phyloP scores from a whole-genome alignment of 2,113 vertebrate genomes.

The Menura novaehollandiae region DNA sequence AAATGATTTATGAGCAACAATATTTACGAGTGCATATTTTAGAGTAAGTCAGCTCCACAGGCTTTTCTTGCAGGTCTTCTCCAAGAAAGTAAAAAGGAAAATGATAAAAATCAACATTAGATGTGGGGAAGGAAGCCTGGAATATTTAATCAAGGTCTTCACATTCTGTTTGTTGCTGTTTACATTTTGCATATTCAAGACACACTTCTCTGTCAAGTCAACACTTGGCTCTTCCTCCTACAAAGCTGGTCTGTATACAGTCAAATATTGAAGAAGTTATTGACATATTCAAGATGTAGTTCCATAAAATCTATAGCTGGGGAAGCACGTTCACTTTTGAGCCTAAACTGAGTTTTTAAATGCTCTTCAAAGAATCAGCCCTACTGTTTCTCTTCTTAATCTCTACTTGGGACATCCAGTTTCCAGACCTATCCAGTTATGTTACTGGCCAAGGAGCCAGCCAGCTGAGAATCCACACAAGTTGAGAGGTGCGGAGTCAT shows the following conservation, averaged over 20 bases:
- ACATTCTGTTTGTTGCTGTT: constrained; percentile 7
- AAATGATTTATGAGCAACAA: constrained; percentile 63
- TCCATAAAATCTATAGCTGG: not conserved
- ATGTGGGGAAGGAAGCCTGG: not conserved
- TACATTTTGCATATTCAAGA: constrained; percentile 10
- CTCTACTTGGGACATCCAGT: not conserved
- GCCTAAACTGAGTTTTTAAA: not conserved
- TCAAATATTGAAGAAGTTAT: not conserved
- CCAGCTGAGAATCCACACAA: fast-evolving
- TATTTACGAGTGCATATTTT: constrained; percentile 49
- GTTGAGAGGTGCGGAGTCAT: not conserved
- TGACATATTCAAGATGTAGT: not conserved
- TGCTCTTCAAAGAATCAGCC: not conserved
- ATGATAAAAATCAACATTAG: constrained; percentile 12
- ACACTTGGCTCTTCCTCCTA: constrained; percentile 8
- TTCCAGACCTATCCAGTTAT: not conserved
- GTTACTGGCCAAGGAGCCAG: not conserved
- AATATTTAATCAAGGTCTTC: constrained; percentile 40
- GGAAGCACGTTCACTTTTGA: not conserved
- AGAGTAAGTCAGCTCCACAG: constrained; percentile 13
- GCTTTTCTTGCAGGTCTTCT: constrained; percentile 23
- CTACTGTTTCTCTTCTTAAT: not conserved
- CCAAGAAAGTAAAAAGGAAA: constrained; percentile 17
- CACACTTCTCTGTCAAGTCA: not conserved
- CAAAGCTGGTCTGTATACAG: not conserved